Base-by-base conservation (phyloP, 23 tunicate species). In the Halocynthia roretzi region DNA sequence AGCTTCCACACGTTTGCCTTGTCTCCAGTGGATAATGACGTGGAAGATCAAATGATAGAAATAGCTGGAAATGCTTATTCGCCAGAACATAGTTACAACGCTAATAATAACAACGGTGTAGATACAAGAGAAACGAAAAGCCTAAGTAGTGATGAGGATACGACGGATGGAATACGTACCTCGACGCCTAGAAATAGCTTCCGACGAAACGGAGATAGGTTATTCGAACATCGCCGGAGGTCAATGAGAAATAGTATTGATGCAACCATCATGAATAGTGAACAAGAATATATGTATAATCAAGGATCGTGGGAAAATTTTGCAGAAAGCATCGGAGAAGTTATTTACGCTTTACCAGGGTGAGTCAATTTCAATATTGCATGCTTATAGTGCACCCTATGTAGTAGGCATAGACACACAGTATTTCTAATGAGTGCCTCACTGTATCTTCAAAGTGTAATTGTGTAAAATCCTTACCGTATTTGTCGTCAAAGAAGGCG, bases 311-410 rank as follows among this genome's bases (percentile, higher is more conserved):
- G 91, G 94, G 87, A 87, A 49, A 31, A 50, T 7, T 77, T 87
- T 64, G 62, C 75, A 8, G 68, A 82, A 14, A 57, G 67, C 20
- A 7, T 83, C 6, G 94, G 94, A 54, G 76, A 83, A 23, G 61
- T 66, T 17, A 51, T 83, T 6, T 83, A 63, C 56, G 77, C 80
- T 52, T 54, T 87, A 23, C 56, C 77, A 62, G 83, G 94, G 94
- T 80, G 51, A 12, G 83, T 11, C 44, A 4, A 31, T 31, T 31
- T 31, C 44, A 31, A 31, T 31, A 31, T 31, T 31, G 44, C 44
- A 31, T 31, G 44, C 44, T 31, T 31, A 0, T 31, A 31, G 44
- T 31, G 44, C 44, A n/a, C n/a, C n/a, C n/a, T 31, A 31, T 31
- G 44, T 31, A 31, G 4, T 31, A 31, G 4, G 44, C 44, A 31